phyloP scores from a whole-genome alignment of 2,113 vertebrate genomes.

The Isurus oxyrinchus region DNA sequence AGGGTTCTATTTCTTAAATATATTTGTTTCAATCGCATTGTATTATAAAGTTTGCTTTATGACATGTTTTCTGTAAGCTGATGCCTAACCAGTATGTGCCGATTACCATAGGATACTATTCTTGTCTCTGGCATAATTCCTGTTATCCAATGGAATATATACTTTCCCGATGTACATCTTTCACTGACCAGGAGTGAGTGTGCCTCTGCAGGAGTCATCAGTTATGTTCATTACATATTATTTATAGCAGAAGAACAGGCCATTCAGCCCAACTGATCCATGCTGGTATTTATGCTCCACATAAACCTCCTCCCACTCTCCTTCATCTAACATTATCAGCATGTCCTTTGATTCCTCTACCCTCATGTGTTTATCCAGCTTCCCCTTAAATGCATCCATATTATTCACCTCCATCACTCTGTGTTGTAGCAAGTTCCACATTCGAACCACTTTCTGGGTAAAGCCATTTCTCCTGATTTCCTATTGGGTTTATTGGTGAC shows the following conservation, averaged over 20 bases:
- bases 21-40: constrained; percentile 6
- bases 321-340: not conserved
- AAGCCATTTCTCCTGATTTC: not conserved
- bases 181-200: not conserved
- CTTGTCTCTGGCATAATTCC: too few relatives aligned
- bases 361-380: not conserved
- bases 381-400: not conserved
- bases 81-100: not conserved
- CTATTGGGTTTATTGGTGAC: not conserved
- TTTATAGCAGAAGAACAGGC: not conserved
- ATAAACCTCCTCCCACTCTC: not conserved
- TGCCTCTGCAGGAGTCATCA: not conserved
- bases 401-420: not conserved
- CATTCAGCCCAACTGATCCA: not conserved
- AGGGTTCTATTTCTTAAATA: not conserved
- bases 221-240: not conserved
- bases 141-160: not conserved
- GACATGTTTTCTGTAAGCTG: not conserved
- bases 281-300: not conserved
- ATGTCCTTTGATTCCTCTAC: not conserved
- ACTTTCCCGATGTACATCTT: not conserved
- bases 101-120: not conserved
- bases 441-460: not conserved
- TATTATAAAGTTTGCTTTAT: not conserved
- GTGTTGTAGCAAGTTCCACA: not conserved